phyloP scores from a whole-genome alignment of 2,113 vertebrate species.

The Morone chrysops region DNA sequence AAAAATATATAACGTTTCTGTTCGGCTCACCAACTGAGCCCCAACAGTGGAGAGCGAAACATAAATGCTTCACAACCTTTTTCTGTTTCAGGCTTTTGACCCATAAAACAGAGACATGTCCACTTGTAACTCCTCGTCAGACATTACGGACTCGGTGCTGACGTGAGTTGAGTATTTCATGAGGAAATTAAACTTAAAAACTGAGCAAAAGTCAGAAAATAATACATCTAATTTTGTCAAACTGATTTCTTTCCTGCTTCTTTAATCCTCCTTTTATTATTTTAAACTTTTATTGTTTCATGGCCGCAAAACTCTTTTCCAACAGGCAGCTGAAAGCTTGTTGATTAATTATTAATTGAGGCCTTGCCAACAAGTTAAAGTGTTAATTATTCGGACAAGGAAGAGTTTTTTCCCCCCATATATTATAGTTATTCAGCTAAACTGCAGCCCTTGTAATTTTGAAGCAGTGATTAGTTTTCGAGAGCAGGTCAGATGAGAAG shows the following conservation, averaged over 20 bases:
- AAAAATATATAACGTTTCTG: background rate
- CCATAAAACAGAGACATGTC: constrained; percentile 19
- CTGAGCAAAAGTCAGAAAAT: too few species aligned
- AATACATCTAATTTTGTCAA: too few species aligned
- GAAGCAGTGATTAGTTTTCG: constrained; percentile 35
- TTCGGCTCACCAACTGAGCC: background rate
- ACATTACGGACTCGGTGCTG: background rate
- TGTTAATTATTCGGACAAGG: constrained; percentile 23
- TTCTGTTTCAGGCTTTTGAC: constrained; percentile 9
- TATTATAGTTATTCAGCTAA: background rate
- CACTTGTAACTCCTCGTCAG: background rate
- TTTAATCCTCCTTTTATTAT: too few species aligned
- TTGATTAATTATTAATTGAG: constrained; percentile 9
- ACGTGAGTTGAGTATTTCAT: constrained; percentile 12
- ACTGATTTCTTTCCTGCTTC: too few species aligned
- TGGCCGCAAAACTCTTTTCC: background rate
- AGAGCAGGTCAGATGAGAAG: constrained; percentile 40
- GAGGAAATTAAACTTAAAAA: background rate
- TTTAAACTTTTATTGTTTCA: background rate
- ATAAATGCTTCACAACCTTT: background rate
- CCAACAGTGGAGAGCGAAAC: background rate
- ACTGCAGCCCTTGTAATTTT: constrained; percentile 29
- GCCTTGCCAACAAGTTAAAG: background rate
- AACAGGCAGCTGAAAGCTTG: background rate
- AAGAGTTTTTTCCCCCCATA: too few species aligned